Evolutionary conservation across 2,797 vertebrate species (phyloP).

Genomic region (Premnoplex brunnescens): DNA sequence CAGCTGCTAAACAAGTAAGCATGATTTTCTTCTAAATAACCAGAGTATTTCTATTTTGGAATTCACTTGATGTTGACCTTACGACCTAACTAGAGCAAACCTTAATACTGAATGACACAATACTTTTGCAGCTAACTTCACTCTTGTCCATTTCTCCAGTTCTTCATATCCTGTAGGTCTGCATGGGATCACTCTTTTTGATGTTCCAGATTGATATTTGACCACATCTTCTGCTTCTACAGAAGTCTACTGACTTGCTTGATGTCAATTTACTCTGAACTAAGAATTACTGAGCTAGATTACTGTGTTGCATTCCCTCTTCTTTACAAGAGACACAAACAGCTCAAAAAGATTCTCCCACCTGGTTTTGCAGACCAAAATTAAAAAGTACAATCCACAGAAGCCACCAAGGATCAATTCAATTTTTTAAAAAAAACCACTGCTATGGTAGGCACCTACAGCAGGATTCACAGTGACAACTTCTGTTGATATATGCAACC

Average conservation of each 20-base stretch:
- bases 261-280: background rate
- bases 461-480: background rate
- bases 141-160: background rate
- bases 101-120: background rate
- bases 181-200: background rate
- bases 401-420: background rate
- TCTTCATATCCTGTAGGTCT: background rate
- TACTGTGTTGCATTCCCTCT: background rate
- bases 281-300: background rate
- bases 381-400: background rate
- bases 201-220: background rate
- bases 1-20: background rate
- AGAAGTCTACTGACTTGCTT: background rate
- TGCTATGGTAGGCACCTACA: background rate
- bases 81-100: background rate
- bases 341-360: background rate
- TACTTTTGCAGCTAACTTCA: accelerated
- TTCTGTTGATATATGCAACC: background rate
- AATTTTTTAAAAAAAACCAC: background rate
- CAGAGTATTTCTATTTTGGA: background rate
- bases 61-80: background rate
- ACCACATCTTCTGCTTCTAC: accelerated
- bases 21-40: background rate
- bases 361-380: background rate
- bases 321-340: background rate